phyloP scores from a whole-genome alignment of 2,113 vertebrate species.

The Oophaga pumilio region DNA sequence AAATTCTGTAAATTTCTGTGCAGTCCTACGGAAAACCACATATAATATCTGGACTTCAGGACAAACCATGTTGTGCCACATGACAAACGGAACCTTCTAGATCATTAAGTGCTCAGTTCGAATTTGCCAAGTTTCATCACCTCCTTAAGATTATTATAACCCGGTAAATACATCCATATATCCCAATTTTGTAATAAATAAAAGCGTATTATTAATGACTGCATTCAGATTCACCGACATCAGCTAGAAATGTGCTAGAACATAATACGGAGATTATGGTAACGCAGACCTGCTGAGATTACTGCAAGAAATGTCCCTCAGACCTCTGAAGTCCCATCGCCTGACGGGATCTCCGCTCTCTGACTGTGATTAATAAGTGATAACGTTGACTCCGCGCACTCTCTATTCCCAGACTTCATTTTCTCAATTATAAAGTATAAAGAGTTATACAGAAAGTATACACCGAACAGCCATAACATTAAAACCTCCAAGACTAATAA shows the following conservation, averaged over 20 bases:
- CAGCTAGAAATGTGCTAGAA: not conserved
- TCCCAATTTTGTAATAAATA: not conserved
- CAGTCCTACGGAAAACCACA: not conserved
- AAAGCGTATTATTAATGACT: not conserved
- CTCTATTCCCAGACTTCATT: not conserved
- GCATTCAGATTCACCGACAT: not conserved
- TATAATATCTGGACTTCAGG: no score
- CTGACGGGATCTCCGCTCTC: constrained; percentile 12
- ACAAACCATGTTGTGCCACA: no score
- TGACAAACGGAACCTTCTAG: not conserved
- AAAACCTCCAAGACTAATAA: no score
- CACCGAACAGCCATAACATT: not conserved
- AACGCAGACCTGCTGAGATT: not conserved
- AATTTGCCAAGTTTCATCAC: not conserved
- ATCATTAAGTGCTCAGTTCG: not conserved
- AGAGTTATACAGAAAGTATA: not conserved
- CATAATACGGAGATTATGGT: not conserved
- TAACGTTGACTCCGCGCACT: constrained; percentile 19
- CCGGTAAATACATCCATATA: not conserved
- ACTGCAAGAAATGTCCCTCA: not conserved
- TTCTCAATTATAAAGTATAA: not conserved
- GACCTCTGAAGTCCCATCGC: constrained; percentile 39
- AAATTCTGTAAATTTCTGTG: not conserved
- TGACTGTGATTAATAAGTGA: constrained; percentile 59
- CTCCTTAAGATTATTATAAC: not conserved